Evolutionary conservation across 1,140 invertebrate genomes (phyloP).

Genomic region (Drosophila funebris): DNA sequence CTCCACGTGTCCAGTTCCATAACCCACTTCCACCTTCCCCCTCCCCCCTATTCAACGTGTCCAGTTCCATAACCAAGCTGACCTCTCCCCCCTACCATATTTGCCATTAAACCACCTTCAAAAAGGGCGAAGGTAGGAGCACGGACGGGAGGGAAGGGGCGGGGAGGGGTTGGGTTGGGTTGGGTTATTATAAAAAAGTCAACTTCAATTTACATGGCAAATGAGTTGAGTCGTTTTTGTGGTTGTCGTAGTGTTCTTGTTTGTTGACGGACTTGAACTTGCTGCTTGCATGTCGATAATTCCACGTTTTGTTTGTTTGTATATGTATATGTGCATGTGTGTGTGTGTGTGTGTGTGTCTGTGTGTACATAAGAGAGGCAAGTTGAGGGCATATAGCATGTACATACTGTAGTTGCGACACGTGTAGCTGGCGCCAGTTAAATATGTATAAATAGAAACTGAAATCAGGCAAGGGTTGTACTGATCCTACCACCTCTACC

Average conservation of each 20-base stretch:
- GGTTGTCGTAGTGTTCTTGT: conserved; percentile 19
- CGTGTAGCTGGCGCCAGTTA: conserved; percentile 17
- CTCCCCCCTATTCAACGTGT: too few relatives aligned
- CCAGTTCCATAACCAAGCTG: too few relatives aligned
- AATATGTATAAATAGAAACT: conserved; percentile 33
- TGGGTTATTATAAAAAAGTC: conserved; percentile 30
- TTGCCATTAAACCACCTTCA: too few relatives aligned
- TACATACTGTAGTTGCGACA: conserved; percentile 11
- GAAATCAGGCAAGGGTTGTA: conserved; percentile 35
- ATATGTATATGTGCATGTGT: not conserved
- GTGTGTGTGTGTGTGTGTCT: not conserved
- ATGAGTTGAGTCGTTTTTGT: conserved; percentile 48
- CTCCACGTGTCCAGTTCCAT: conserved; percentile 26
- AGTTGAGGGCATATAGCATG: not conserved
- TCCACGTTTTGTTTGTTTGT: conserved; percentile 24
- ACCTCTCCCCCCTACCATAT: too few relatives aligned
- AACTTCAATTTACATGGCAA: conserved; percentile 76
- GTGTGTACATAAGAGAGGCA: too few relatives aligned
- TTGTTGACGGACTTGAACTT: conserved; percentile 65
- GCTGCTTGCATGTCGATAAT: conserved; percentile 80
- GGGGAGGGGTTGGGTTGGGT: too few relatives aligned
- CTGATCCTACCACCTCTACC: not conserved
- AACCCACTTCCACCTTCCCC: too few relatives aligned
- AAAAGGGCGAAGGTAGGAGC: too few relatives aligned
- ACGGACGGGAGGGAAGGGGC: too few relatives aligned